phyloP scores from a whole-genome alignment of 2,797 vertebrate genomes.

The Tenualosa thibaudeaui region DNA sequence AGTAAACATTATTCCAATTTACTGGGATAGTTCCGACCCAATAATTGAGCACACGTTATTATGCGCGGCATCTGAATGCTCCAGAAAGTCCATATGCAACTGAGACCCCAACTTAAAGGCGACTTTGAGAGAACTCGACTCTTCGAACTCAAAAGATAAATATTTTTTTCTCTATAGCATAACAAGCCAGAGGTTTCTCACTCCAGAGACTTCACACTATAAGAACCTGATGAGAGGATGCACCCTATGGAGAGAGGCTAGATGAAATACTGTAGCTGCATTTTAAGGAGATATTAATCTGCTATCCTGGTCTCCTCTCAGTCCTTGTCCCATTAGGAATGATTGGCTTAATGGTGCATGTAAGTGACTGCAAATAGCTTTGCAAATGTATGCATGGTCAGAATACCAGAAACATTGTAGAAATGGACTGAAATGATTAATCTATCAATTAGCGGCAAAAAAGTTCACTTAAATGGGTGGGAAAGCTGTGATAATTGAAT shows the following conservation, averaged over 20 bases:
- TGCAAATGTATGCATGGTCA: conserved; percentile 24
- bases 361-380: conserved; percentile 26
- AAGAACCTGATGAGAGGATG: background rate
- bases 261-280: background rate
- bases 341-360: conserved; percentile 24
- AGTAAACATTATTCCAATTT: conserved; percentile 11
- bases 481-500: conserved; percentile 22
- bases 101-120: background rate
- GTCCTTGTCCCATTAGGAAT: conserved; percentile 8
- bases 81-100: background rate
- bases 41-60: background rate
- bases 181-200: background rate
- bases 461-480: conserved; percentile 23
- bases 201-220: too few species aligned
- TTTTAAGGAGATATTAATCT: conserved; percentile 21
- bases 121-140: background rate
- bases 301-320: background rate
- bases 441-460: conserved; percentile 3
- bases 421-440: conserved; percentile 25
- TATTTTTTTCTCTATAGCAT: background rate
- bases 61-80: background rate
- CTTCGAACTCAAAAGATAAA: background rate
- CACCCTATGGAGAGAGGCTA: background rate
- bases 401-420: conserved; percentile 23
- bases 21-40: background rate